Percentiles rank a stretch among this genome's conserved stretches.
phyloP scores from a whole-genome alignment of 2,888 invertebrate genomes.

The Neoitamus cyanurus region DNA sequence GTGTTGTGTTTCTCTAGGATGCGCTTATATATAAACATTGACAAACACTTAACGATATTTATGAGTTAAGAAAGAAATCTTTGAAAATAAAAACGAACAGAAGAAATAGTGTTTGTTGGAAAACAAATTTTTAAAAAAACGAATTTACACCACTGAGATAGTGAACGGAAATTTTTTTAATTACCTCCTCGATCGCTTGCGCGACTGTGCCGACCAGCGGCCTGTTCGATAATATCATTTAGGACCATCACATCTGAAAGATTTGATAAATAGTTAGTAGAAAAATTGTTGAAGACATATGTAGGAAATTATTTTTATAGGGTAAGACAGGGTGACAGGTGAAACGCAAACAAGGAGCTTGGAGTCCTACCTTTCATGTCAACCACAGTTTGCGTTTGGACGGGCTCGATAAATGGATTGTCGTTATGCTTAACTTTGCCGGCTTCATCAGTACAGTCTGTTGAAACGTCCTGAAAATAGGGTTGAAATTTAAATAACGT shows the following conservation, averaged over 20 bases:
- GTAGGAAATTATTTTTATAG: too few species aligned
- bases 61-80: background rate
- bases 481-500: background rate
- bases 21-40: background rate
- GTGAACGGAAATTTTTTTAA: constrained; percentile 54
- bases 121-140: background rate
- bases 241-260: constrained; percentile 93
- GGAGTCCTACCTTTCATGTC: constrained; percentile 86
- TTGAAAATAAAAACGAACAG: background rate
- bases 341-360: background rate
- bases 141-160: background rate
- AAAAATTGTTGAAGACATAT: background rate
- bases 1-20: background rate
- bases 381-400: constrained; percentile 87
- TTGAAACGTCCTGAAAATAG: constrained; percentile 77
- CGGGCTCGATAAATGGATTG: constrained; percentile 92
- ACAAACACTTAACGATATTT: constrained; percentile 19
- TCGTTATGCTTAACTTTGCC: constrained; percentile 86
- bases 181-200: constrained; percentile 90
- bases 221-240: constrained; percentile 96
- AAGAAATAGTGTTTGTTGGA: background rate
- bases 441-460: constrained; percentile 81
- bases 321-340: background rate
- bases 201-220: constrained; percentile 87
- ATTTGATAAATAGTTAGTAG: background rate